Base-by-base conservation (phyloP, 2,113 vertebrate genomes). In the Tyto alba region DNA sequence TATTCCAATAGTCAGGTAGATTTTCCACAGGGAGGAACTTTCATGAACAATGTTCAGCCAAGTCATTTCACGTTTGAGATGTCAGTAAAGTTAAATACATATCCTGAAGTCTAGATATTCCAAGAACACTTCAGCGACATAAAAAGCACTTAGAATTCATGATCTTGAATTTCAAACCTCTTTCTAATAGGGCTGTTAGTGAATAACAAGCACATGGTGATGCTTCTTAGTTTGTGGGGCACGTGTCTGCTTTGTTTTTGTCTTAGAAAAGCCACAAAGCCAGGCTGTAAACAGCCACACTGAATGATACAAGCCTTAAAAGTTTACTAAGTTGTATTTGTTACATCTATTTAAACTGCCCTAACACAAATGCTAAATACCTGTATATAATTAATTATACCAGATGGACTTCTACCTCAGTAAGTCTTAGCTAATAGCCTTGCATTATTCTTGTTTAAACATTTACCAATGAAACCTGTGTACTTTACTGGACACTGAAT, bases 361-460 rank as follows among this genome's bases (percentile, higher is more conserved):
- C 38, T 75, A 56, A 62, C 56, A 90, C 62, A 89, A 75, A 95
- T 86, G 71, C 59, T 74, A 94, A 63, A 87, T 87, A 94, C 53
- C 56, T 87, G 81, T 74, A 64, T 38, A 52, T 23, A 60, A 95
- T 96, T 87, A 89, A 82, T 96, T 81, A 80, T 27, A 88, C 62
- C 55, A 87, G 34, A 82, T 64, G 55, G 81, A 75, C 74, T 94
- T 84, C 79, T 74, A 48, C 50, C 55, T 87, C 80, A 66, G 50
- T 64, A 68, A 85, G 53, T 62, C 77, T 88, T 22, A 57, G 34
- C 64, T 94, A 85, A 86, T 52, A 93, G 77, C 55, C 38, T 56
- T 72, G 55, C 20, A 68, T 94, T 84, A 75, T 36, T 90, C 94
- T 79, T 93, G 75, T 90, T 92, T 69, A 95, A 97, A 93, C 87